phyloP scores from a whole-genome alignment of 2,797 vertebrate species.

The Muraenolepis orangiensis region DNA sequence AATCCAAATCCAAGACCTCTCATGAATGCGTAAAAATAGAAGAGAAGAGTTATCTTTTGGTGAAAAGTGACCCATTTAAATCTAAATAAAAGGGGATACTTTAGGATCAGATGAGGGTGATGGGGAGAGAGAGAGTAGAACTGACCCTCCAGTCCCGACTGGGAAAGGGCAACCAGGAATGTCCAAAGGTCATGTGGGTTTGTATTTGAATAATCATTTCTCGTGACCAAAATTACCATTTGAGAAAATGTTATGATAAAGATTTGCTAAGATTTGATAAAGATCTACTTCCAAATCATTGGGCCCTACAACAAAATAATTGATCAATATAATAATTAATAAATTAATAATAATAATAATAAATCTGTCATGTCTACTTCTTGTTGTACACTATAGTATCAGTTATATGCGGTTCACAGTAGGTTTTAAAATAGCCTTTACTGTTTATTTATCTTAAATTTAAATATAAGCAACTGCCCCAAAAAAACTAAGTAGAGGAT shows the following conservation, averaged over 20 bases:
- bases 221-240: not conserved
- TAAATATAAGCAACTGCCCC: slow-evolving; percentile 14
- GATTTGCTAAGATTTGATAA: not conserved
- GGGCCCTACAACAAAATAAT: not conserved
- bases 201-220: not conserved
- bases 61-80: not conserved
- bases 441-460: not conserved
- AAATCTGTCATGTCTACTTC: not conserved
- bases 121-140: not conserved
- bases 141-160: not conserved
- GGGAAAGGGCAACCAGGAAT: not conserved
- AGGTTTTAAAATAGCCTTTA: not conserved
- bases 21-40: not conserved
- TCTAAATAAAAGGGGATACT: not conserved
- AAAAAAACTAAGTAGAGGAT: slow-evolving; percentile 3
- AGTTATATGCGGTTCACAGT: not conserved
- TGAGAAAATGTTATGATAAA: not conserved
- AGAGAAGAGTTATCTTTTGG: not conserved
- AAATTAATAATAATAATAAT: not conserved
- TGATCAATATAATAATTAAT: not conserved
- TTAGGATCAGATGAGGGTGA: not conserved
- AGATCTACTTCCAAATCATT: not conserved
- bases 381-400: not conserved
- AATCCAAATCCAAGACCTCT: not conserved
- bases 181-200: not conserved